These are phyloP conservation scores for Ochropleura plecta DNA, from an alignment of 2,888 invertebrate genomes.

Conservation along the genomic window DNA sequence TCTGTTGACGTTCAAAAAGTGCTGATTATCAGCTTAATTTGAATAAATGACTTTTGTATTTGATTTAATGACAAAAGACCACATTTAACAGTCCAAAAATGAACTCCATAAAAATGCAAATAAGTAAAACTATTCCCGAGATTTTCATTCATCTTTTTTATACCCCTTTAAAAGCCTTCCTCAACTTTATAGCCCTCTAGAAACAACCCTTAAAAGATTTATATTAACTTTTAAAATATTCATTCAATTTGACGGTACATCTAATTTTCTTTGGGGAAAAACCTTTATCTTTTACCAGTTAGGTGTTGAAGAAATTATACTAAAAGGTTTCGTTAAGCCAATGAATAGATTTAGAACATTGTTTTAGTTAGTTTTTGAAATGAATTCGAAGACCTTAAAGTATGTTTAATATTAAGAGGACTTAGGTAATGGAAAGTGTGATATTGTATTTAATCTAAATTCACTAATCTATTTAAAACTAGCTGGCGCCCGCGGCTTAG, in stretches of 20 bases:
- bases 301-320: constrained; percentile 17
- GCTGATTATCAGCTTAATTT: too few relatives aligned
- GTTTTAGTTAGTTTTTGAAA: background rate
- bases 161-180: constrained; percentile 50
- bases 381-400: background rate
- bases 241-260: constrained; percentile 51
- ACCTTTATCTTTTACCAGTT: constrained; percentile 25
- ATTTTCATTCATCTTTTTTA: constrained; percentile 50
- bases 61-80: background rate
- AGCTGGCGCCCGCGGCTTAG: too few relatives aligned
- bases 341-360: constrained; percentile 6
- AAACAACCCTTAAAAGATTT: constrained; percentile 56
- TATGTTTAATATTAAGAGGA: background rate
- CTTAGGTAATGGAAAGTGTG: background rate
- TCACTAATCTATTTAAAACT: too few relatives aligned
- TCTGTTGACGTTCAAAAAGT: too few relatives aligned
- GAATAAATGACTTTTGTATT: too few relatives aligned
- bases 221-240: constrained; percentile 58
- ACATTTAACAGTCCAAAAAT: constrained; percentile 12
- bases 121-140: constrained; percentile 38
- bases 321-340: constrained; percentile 18
- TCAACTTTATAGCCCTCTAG: constrained; percentile 37
- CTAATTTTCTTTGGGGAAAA: constrained; percentile 40
- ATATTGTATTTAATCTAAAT: too few relatives aligned
- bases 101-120: constrained; percentile 26